Percentiles rank a stretch among this genome's conserved stretches.
Evolutionary conservation across 2,888 invertebrate species (phyloP).

Genomic region (Polydesmus complanatus): DNA sequence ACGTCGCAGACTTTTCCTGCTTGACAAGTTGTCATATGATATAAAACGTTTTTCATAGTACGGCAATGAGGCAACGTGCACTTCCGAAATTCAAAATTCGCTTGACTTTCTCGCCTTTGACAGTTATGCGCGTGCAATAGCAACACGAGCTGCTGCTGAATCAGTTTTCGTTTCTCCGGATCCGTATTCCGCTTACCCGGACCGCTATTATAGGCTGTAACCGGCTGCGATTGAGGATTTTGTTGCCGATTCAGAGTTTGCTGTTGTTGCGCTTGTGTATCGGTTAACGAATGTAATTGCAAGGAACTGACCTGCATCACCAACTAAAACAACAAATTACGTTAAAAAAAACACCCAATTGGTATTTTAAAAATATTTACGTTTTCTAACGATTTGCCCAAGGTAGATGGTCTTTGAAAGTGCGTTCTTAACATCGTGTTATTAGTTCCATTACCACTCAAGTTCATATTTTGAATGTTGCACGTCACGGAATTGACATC

Average conservation of each 20-base stretch:
- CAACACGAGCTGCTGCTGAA: constrained; percentile 94
- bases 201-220: background rate
- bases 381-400: constrained; percentile 16
- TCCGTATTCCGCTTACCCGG: constrained; percentile 47
- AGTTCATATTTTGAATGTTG: constrained; percentile 10
- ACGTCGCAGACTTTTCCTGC: constrained; percentile 82
- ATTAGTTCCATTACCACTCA: constrained; percentile 2
- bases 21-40: constrained; percentile 94
- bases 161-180: constrained; percentile 93
- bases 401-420: constrained; percentile 18
- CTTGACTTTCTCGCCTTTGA: constrained; percentile 81
- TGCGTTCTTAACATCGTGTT: constrained; percentile 18
- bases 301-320: constrained; percentile 2
- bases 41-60: constrained; percentile 96
- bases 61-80: constrained; percentile 96
- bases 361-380: constrained; percentile 12
- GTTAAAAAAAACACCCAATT: background rate
- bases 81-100: constrained; percentile 58
- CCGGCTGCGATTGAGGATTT: constrained; percentile 18
- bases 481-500: constrained; percentile 19
- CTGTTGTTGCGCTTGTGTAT: constrained; percentile 19
- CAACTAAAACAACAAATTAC: background rate
- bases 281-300: constrained; percentile 12
- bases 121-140: constrained; percentile 98
- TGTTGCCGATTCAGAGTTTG: constrained; percentile 16